Evolutionary conservation across 2,888 invertebrate species (phyloP).

Genomic region (Crioceris asparagi): DNA sequence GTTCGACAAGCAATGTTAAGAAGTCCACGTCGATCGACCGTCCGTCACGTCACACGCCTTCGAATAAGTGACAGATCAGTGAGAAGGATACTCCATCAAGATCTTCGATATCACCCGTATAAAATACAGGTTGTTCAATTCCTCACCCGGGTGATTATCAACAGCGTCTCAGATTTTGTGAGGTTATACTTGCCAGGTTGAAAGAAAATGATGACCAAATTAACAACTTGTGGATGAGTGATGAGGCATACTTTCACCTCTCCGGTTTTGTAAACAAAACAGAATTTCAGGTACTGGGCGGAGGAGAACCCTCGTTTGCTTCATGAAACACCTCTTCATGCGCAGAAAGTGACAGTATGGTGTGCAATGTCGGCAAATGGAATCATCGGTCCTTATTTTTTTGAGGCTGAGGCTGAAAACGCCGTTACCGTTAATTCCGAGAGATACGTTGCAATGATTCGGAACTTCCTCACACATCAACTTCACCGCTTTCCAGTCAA

Average conservation of each 20-base stretch:
- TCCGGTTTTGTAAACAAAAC: constrained; percentile 13
- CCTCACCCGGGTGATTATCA: constrained; percentile 12
- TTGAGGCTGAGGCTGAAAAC: constrained; percentile 10
- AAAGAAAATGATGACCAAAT: constrained; percentile 14
- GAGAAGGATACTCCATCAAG: constrained; percentile 2
- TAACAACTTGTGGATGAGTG: constrained; percentile 11
- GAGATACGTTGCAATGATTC: constrained; percentile 11
- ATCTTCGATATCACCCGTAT: constrained; percentile 10
- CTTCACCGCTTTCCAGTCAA: constrained; percentile 9
- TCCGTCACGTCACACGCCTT: no score
- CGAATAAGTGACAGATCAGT: no score
- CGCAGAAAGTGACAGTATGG: constrained; percentile 10
- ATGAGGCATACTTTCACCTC: constrained; percentile 12
- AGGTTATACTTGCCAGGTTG: constrained; percentile 8
- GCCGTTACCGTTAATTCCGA: constrained; percentile 6
- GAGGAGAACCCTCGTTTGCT: constrained; percentile 10
- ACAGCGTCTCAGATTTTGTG: no score
- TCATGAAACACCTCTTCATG: constrained; percentile 11
- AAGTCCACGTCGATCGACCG: no score
- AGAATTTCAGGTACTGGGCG: constrained; percentile 11
- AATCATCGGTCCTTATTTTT: no score
- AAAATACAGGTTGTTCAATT: constrained; percentile 12
- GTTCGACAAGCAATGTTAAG: no score
- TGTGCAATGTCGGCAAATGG: constrained; percentile 8
- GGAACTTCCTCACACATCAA: constrained; percentile 11